phyloP scores from a whole-genome alignment of 2,888 invertebrate species.

The Phytoseiulus persimilis region DNA sequence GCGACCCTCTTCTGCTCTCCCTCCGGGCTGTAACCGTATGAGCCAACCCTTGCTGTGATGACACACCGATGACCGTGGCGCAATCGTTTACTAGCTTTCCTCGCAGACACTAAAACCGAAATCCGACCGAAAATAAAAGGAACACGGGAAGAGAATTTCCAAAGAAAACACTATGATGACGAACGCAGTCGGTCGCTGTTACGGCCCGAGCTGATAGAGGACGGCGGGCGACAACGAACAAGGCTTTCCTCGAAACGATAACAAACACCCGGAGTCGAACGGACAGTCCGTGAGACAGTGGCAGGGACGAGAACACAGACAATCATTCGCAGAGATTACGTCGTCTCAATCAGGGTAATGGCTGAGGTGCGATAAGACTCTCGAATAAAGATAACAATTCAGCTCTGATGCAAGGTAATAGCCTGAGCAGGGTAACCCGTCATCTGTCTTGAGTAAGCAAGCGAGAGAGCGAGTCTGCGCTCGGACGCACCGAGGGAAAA shows the following conservation, averaged over 20 bases:
- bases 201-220: neutral
- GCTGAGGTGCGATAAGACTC: neutral
- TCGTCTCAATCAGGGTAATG: neutral
- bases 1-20: slow-evolving; percentile 6
- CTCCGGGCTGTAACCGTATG: neutral
- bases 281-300: neutral
- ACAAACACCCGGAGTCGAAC: neutral
- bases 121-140: neutral
- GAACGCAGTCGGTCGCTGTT: too few species aligned
- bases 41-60: slow-evolving; percentile 5
- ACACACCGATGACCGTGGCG: neutral
- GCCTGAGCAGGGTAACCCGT: neutral
- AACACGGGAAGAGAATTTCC: neutral
- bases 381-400: neutral
- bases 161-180: neutral
- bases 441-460: neutral
- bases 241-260: neutral
- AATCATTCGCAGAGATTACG: neutral
- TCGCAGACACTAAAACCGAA: neutral
- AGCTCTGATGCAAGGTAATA: neutral
- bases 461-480: neutral
- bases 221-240: neutral
- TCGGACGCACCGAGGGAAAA: neutral
- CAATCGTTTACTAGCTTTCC: slow-evolving; percentile 5
- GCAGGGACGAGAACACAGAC: neutral